phyloP scores from a whole-genome alignment of 2,113 vertebrate genomes.

The Bettongia penicillata region DNA sequence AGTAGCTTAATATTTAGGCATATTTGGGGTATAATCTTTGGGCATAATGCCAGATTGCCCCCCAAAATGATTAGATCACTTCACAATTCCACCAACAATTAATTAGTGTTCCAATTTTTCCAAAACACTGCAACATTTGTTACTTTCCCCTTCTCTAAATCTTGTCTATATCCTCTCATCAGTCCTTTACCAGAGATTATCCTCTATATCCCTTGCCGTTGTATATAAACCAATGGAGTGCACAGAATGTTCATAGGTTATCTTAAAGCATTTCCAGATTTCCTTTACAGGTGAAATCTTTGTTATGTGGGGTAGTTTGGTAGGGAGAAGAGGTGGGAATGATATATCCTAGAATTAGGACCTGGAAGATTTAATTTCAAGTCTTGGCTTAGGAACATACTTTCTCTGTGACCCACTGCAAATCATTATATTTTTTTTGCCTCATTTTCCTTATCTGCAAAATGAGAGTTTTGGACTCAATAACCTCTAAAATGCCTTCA shows the following conservation, averaged over 20 bases:
- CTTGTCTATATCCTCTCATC: background rate
- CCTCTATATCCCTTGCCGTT: background rate
- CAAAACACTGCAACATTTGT: no score
- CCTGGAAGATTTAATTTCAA: background rate
- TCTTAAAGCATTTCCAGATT: background rate
- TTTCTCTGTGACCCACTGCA: background rate
- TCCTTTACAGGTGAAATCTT: background rate
- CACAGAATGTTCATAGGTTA: background rate
- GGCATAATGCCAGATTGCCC: no score
- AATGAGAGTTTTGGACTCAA: background rate
- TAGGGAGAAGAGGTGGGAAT: background rate
- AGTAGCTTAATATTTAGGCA: no score
- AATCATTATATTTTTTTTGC: background rate
- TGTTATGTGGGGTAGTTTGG: background rate
- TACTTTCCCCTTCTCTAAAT: no score
- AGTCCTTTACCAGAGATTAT: background rate
- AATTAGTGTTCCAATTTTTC: no score
- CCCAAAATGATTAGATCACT: no score
- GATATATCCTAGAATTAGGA: background rate
- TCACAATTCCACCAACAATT: no score
- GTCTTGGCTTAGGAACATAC: background rate
- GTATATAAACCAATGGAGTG: background rate
- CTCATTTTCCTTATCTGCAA: background rate
- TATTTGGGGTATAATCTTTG: no score
- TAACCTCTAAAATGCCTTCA: background rate